These are phyloP conservation scores for Lasioglossum villosulum DNA, from an alignment of 2,888 invertebrate species.

Conservation along the genomic window DNA sequence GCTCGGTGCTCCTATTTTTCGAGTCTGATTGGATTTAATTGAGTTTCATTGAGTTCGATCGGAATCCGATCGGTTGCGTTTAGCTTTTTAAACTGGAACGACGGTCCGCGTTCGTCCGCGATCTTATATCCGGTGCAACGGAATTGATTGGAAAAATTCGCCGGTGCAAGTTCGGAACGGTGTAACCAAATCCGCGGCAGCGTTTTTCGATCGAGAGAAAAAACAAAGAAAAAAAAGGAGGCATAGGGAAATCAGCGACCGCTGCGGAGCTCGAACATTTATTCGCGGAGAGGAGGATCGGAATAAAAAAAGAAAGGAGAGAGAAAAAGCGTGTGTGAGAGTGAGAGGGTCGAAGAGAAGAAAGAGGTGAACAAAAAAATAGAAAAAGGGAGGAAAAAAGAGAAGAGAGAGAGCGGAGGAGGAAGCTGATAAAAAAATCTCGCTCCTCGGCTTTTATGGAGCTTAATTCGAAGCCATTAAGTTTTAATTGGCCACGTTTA, in stretches of 20 bases:
- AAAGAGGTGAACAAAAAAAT: neutral
- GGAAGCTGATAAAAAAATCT: conserved; percentile 50
- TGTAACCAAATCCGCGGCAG: conserved; percentile 17
- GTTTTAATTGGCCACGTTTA: conserved; percentile 65
- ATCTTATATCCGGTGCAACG: conserved; percentile 21
- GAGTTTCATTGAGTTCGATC: conserved; percentile 57
- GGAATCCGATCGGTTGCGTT: conserved; percentile 45
- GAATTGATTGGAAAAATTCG: conserved; percentile 24
- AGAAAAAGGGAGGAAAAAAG: neutral
- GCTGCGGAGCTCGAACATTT: neutral
- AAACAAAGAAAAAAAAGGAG: neutral
- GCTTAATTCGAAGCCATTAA: conserved; percentile 61
- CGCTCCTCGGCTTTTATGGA: conserved; percentile 56
- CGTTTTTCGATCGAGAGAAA: neutral
- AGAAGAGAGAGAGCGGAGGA: no score
- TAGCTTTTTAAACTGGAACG: conserved; percentile 36
- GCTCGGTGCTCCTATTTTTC: conserved; percentile 40
- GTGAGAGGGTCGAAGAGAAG: neutral
- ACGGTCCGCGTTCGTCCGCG: conserved; percentile 8
- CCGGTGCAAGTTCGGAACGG: conserved; percentile 3
- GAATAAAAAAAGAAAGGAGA: neutral
- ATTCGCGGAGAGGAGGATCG: conserved; percentile 8
- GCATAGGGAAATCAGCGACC: neutral
- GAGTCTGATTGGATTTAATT: conserved; percentile 52
- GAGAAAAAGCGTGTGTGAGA: neutral